A percentile compares a stretch with the other conserved stretches of the same genome.
Evolutionary conservation across 2,113 vertebrate species (phyloP).

Genomic region (Motacilla alba): DNA sequence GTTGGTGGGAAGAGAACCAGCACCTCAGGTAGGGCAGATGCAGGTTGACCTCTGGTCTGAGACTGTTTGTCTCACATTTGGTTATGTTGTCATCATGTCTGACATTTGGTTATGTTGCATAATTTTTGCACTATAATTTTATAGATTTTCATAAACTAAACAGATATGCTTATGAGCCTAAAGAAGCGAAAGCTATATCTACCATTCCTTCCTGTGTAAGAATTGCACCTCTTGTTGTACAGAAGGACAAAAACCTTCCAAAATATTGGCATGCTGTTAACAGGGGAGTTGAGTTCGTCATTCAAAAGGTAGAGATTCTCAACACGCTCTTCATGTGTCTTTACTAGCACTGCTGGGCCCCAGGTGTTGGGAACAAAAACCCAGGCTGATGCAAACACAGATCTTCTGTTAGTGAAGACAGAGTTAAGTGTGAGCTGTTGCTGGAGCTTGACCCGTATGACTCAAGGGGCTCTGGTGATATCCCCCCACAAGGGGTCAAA

Average conservation of each 20-base stretch:
- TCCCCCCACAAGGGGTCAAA: too few species aligned
- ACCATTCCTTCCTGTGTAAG: background rate
- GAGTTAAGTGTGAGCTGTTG: background rate
- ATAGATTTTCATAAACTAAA: background rate
- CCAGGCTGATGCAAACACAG: background rate
- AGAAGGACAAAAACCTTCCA: background rate
- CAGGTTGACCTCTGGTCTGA: background rate
- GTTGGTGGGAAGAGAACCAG: background rate
- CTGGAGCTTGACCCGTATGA: background rate
- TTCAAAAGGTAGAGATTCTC: background rate
- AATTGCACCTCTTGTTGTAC: background rate
- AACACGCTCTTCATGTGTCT: background rate
- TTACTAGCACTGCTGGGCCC: background rate
- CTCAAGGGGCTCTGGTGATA: rapidly evolving
- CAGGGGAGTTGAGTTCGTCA: background rate
- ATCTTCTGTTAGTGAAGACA: background rate
- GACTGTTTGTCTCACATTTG: background rate
- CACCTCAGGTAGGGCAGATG: background rate
- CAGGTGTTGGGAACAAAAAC: background rate
- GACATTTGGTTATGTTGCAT: background rate
- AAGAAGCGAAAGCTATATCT: background rate
- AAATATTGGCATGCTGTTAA: background rate
- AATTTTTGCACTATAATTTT: background rate
- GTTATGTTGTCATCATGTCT: background rate
- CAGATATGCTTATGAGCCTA: background rate